Evolutionary conservation across 2,113 vertebrate genomes (phyloP).

Genomic region (Barbus barbus): DNA sequence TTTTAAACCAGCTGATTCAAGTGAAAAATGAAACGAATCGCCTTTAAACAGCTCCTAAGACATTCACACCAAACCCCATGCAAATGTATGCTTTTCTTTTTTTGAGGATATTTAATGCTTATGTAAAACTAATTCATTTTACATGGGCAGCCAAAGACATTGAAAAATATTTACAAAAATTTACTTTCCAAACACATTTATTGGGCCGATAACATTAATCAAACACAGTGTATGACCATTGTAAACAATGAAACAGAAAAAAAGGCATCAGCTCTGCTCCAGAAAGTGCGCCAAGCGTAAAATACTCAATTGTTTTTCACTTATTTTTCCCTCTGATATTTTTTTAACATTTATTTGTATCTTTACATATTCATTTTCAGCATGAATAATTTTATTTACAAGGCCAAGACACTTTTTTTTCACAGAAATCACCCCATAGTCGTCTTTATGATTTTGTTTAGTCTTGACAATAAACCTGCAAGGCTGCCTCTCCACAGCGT

Average conservation of each 20-base stretch:
- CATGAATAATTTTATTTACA: constrained; percentile 87
- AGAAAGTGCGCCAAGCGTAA: constrained; percentile 83
- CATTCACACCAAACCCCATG: neutral
- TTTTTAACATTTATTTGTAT: constrained; percentile 70
- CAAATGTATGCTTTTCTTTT: neutral
- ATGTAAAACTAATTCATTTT: constrained; percentile 21
- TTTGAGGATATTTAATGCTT: neutral
- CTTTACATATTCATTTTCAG: constrained; percentile 76
- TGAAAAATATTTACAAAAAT: constrained; percentile 66
- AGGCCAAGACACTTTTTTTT: constrained; percentile 79
- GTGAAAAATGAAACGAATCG: constrained; percentile 61
- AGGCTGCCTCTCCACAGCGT: constrained; percentile 73
- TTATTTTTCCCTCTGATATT: constrained; percentile 66
- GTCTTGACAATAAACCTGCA: constrained; percentile 79
- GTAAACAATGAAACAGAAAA: constrained; percentile 85
- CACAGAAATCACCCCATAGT: constrained; percentile 62
- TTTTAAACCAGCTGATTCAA: constrained; percentile 57
- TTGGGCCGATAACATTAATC: constrained; percentile 92
- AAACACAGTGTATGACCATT: constrained; percentile 96
- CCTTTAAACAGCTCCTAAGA: constrained; percentile 36
- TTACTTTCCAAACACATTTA: constrained; percentile 94
- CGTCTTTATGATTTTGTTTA: constrained; percentile 55
- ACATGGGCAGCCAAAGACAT: constrained; percentile 41
- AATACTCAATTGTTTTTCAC: constrained; percentile 72
- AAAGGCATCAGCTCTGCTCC: constrained; percentile 85